phyloP scores from a whole-genome alignment of 2,797 vertebrate species.

The Rhinichthys osculus region DNA sequence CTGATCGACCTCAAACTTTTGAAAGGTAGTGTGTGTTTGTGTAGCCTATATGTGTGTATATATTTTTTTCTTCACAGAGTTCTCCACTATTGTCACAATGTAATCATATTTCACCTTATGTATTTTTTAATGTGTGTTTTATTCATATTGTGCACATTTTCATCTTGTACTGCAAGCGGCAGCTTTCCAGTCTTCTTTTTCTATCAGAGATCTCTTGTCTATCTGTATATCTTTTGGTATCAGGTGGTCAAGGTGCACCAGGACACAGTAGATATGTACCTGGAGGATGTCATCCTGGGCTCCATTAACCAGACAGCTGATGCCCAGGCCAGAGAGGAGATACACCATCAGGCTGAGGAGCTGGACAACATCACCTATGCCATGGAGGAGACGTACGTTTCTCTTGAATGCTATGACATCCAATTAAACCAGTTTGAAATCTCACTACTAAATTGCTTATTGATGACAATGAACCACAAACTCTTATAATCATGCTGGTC shows the following conservation, averaged over 20 bases:
- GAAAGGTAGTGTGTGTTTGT: no score
- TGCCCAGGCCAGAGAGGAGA: constrained; percentile 87
- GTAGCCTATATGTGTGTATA: no score
- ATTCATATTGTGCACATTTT: neutral
- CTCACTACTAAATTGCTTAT: neutral
- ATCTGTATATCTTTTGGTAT: constrained; percentile 50
- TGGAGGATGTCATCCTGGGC: constrained; percentile 89
- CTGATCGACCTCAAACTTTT: no score
- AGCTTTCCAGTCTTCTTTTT: neutral
- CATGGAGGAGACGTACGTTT: constrained; percentile 84
- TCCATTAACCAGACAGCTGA: constrained; percentile 81
- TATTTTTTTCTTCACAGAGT: no score
- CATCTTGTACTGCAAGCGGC: no score
- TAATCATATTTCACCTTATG: neutral
- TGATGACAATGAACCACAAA: neutral
- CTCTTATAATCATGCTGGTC: neutral
- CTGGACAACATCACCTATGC: constrained; percentile 88
- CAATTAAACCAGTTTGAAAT: neutral
- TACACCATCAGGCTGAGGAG: constrained; percentile 83
- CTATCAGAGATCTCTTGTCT: neutral
- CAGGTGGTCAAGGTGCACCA: constrained; percentile 91
- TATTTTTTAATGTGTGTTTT: neutral
- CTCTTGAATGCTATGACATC: neutral
- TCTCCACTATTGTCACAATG: neutral
- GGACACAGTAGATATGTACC: constrained; percentile 87